Evolutionary conservation across 2,113 vertebrate genomes (phyloP).

Genomic region (Dipodomys merriami): DNA sequence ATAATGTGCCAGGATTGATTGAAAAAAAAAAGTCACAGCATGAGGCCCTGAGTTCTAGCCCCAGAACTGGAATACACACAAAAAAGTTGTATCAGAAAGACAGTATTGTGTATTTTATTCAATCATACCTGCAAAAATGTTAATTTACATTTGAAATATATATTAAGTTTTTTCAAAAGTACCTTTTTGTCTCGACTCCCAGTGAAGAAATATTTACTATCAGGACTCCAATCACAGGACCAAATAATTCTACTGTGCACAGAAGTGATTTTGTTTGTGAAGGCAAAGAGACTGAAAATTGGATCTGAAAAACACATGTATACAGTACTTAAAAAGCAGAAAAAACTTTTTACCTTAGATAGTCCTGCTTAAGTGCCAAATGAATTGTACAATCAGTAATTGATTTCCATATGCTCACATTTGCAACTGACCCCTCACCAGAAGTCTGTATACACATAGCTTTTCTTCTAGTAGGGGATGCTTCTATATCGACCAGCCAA

Average conservation of each 20-base stretch:
- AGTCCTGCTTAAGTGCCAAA: background rate
- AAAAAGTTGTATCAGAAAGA: conserved; percentile 31
- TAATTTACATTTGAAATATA: conserved; percentile 45
- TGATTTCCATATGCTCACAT: background rate
- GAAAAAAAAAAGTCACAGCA: too few relatives aligned
- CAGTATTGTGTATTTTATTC: background rate
- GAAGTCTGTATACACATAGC: background rate
- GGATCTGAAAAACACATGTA: conserved; percentile 86
- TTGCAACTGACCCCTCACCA: background rate
- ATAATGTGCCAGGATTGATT: too few relatives aligned
- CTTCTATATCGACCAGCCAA: background rate
- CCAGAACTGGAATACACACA: too few relatives aligned
- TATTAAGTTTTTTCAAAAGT: conserved; percentile 60
- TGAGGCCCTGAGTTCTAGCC: too few relatives aligned
- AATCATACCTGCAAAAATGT: conserved; percentile 26
- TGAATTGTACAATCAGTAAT: background rate
- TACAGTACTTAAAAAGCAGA: background rate
- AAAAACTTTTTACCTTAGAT: background rate
- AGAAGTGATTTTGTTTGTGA: conserved; percentile 92
- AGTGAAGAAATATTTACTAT: conserved; percentile 95
- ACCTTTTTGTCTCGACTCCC: conserved; percentile 98
- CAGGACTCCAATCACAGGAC: conserved; percentile 98
- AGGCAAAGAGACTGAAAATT: conserved; percentile 89
- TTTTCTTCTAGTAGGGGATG: background rate
- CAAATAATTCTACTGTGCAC: conserved; percentile 97